These are phyloP conservation scores for Naso thynnoides DNA, from an alignment of 2,797 vertebrate species.

Conservation along the genomic window DNA sequence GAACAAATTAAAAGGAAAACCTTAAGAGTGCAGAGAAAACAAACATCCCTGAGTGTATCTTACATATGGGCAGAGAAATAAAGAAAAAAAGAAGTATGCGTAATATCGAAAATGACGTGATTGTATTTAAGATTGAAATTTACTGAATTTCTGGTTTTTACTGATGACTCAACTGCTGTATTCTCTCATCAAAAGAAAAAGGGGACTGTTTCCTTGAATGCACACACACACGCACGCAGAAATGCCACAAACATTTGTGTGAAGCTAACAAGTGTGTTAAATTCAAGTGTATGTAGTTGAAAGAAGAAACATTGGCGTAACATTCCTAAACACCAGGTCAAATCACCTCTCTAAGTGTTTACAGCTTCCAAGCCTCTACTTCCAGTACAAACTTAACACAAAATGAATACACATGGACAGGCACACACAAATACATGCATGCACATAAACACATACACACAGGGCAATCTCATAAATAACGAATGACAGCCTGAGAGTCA, in stretches of 20 bases:
- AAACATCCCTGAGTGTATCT: neutral
- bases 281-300: conserved; percentile 77
- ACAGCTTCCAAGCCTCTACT: conserved; percentile 33
- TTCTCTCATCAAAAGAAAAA: conserved; percentile 21
- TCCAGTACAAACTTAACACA: conserved; percentile 50
- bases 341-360: conserved; percentile 69
- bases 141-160: neutral
- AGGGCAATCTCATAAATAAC: conserved; percentile 75
- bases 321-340: conserved; percentile 63
- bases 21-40: neutral
- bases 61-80: neutral
- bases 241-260: conserved; percentile 53
- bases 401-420: conserved; percentile 32
- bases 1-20: neutral
- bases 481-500: conserved; percentile 80
- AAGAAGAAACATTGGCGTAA: conserved; percentile 70
- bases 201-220: conserved; percentile 19
- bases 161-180: neutral
- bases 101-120: neutral
- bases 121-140: neutral
- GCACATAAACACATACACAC: conserved; percentile 23
- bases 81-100: neutral
- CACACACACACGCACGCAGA: conserved; percentile 19
- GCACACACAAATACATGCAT: conserved; percentile 1
- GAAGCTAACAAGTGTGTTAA: conserved; percentile 67